Evolutionary conservation across 1,140 invertebrate genomes (phyloP), one percentile per base, ranked within the genome.

Genomic region (Drosophila kurseongensis): DNA sequence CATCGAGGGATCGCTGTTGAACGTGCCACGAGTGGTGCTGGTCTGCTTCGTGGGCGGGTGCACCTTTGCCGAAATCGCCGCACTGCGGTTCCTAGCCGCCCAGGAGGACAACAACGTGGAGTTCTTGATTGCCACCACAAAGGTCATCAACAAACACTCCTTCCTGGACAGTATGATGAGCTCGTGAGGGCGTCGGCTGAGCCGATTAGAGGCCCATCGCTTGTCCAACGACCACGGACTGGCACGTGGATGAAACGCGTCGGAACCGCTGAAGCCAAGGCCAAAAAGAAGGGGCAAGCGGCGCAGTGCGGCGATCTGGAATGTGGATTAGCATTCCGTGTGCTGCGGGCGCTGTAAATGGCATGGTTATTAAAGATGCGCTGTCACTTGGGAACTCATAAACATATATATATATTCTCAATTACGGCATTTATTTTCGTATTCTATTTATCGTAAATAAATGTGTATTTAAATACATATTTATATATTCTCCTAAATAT

Each of bases 1-100:
- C 0, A 95, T 95, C 67, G 94, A 96, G 78, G 94, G 94, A 66
- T 96, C 95, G 0, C 93, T 94, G 50, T 94, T 94, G 8, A 96
- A 97, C 67, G 94, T 94, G 48, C 94, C 96, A 0, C 95, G 95
- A 84, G 95, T 98, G 1, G 96, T 98, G n/a, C 92, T 99, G 5
- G 97, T 99, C 0, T 98, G 98, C 91, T 99, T 99, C 91, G 95
- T 99, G 18, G 98, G 98, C 10, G 98, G 98, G 3, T 98, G 98
- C 91, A 99, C 98, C 0, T 99, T 96, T 94, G 97, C 98, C 4
- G 98, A 99, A 93, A 96, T 99, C 80, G 97, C 98, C 2, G 97
- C 98, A 0, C 92, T 99, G 1, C 94, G 98, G 73, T 98, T 97
- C 92, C 93, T 99, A 5, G 97, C 98, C 7, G 96, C 98, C 85